These are phyloP conservation scores for Hyppa rectilinea DNA, from an alignment of 2,888 invertebrate genomes.

Conservation along the genomic window DNA sequence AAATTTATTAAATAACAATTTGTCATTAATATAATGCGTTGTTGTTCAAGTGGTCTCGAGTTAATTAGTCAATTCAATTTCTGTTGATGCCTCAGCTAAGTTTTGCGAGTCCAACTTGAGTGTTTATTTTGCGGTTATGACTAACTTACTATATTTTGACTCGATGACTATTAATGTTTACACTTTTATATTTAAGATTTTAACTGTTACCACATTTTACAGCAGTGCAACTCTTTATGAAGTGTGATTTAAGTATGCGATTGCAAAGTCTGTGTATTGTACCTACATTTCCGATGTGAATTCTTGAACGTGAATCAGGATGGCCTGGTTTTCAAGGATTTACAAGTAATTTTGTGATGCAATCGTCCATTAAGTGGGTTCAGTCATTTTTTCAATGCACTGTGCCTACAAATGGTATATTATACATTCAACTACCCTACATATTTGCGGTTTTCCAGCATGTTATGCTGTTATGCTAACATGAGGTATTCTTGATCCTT, in stretches of 20 bases:
- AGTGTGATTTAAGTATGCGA: conserved; percentile 67
- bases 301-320: conserved; percentile 73
- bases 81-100: conserved; percentile 65
- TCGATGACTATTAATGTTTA: conserved; percentile 47
- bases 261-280: conserved; percentile 71
- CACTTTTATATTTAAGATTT: conserved; percentile 43
- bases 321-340: conserved; percentile 70
- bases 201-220: conserved; percentile 41
- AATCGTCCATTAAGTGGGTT: conserved; percentile 60
- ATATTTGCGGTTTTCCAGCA: conserved; percentile 12
- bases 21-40: conserved; percentile 56
- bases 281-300: conserved; percentile 64
- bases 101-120: conserved; percentile 66
- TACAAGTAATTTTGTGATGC: conserved; percentile 66
- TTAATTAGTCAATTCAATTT: conserved; percentile 73
- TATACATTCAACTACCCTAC: conserved; percentile 13
- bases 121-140: conserved; percentile 71
- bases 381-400: conserved; percentile 57
- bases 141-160: conserved; percentile 39
- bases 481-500: conserved; percentile 10
- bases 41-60: conserved; percentile 69
- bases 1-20: conserved; percentile 46
- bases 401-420: conserved; percentile 37
- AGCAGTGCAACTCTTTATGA: conserved; percentile 59
- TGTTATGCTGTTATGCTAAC: conserved; percentile 26